phyloP scores from a whole-genome alignment of 2,113 vertebrate genomes.

The Struthidea cinerea region DNA sequence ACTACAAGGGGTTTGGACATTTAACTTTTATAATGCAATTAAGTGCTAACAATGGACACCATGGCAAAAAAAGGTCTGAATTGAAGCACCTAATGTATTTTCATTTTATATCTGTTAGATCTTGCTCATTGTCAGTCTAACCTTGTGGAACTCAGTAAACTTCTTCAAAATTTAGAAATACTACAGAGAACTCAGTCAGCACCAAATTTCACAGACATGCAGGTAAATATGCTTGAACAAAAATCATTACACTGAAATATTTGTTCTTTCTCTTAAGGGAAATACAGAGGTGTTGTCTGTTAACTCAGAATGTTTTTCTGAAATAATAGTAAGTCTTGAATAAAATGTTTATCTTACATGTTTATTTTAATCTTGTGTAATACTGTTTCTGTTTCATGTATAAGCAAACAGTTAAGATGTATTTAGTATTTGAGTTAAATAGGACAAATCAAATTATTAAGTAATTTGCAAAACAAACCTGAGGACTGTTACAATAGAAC shows the following conservation, averaged over 20 bases:
- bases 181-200: constrained; percentile 97
- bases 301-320: not conserved
- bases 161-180: constrained; percentile 96
- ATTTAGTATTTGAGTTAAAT: not conserved
- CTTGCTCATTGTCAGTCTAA: constrained; percentile 94
- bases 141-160: constrained; percentile 91
- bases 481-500: not conserved
- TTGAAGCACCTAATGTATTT: not conserved
- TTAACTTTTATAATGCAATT: not conserved
- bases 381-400: not conserved
- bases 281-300: not conserved
- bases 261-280: not conserved
- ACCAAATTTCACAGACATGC: constrained; percentile 94
- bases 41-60: not conserved
- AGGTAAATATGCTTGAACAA: constrained; percentile 69
- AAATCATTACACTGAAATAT: not conserved
- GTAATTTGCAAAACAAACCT: not conserved
- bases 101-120: constrained; percentile 74
- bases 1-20: not conserved
- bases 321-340: not conserved
- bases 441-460: not conserved
- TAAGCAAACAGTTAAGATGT: not conserved
- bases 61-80: not conserved
- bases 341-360: not conserved
- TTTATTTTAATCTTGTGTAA: not conserved